Evolutionary conservation across 2,888 invertebrate species (phyloP).

Genomic region (Pristionchus fissidentatus): DNA sequence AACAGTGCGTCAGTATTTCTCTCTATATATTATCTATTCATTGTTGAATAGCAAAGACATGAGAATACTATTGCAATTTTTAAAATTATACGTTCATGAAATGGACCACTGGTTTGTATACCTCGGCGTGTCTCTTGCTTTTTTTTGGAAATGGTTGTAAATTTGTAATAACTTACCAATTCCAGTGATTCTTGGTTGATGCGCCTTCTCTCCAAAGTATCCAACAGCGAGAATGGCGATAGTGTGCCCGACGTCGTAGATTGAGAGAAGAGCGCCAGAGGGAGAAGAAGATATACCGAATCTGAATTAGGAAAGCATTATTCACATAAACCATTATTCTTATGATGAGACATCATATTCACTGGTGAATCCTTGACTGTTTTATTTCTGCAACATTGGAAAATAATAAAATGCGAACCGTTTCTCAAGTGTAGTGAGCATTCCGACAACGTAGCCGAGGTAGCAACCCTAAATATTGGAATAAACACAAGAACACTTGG

Average conservation of each 20-base stretch:
- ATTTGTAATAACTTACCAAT: constrained; percentile 52
- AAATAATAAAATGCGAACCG: constrained; percentile 53
- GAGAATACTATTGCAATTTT: not conserved
- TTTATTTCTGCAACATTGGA: not conserved
- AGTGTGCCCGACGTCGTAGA: constrained; percentile 70
- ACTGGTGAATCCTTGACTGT: too few relatives aligned
- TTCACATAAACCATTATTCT: not conserved
- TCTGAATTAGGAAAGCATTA: not conserved
- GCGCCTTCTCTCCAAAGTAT: constrained; percentile 65
- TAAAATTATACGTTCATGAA: too few relatives aligned
- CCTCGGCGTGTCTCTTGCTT: too few relatives aligned
- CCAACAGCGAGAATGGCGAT: constrained; percentile 66
- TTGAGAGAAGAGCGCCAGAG: constrained; percentile 63
- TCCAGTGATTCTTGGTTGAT: constrained; percentile 68
- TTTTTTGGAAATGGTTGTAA: too few relatives aligned
- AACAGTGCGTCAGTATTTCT: not conserved
- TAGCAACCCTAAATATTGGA: constrained; percentile 58
- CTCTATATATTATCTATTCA: not conserved
- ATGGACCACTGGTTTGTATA: too few relatives aligned
- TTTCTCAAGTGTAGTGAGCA: constrained; percentile 64
- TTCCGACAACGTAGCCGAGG: constrained; percentile 65
- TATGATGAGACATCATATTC: too few relatives aligned
- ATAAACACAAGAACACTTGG: too few relatives aligned
- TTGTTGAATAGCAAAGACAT: too few relatives aligned
- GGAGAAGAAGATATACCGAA: constrained; percentile 53